Base-by-base conservation (phyloP, 2,888 invertebrate genomes). In the Mythimna loreyi region DNA sequence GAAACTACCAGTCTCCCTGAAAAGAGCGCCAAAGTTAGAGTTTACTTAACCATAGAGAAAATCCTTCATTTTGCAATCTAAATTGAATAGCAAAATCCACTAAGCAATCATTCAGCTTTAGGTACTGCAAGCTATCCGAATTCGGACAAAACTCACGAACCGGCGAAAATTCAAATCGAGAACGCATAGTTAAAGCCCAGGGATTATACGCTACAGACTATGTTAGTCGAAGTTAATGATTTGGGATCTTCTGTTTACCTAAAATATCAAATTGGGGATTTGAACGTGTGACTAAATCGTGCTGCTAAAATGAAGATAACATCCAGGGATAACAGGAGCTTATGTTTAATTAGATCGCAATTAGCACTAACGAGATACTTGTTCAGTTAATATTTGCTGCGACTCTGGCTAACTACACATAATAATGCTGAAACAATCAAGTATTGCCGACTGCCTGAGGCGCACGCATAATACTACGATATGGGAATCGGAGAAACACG, bases 241-340 rank as follows among this genome's bases (percentile, higher is more conserved):
- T 82, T 63, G 72, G 75, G 81, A 79, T 80, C 68, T 81, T 77
- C 73, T 87, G 83, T 82, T 82, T 85, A 85, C 73, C 73, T 74
- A 75, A 83, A 85, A 89, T 85, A 86, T 84, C 75, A 83, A 88
- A 87, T 85, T 85, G 72, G 79, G 83, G 84, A 84, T 86, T 85
- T 83, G 75, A 82, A 85, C 80, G 75, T 83, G 81, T 80, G 80
- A 76, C 74, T 78, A 80, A 85, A 86, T 84, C 84, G 71, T 78
- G 28, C 71, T 60, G 71, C 64, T 67, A 77, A 69, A 83, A 84
- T 73, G 61, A 78, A 83, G 83, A 84, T 87, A 73, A 80, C 78
- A 60, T 33, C 33, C 33, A 21, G 65, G 70, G 53, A 64, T 66
- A 64, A 67, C 52, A 69, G 30, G 49, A 62, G 74, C 61, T 76